Evolutionary conservation across 2,888 invertebrate species (phyloP).

Genomic region (Spilosoma lubricipeda): DNA sequence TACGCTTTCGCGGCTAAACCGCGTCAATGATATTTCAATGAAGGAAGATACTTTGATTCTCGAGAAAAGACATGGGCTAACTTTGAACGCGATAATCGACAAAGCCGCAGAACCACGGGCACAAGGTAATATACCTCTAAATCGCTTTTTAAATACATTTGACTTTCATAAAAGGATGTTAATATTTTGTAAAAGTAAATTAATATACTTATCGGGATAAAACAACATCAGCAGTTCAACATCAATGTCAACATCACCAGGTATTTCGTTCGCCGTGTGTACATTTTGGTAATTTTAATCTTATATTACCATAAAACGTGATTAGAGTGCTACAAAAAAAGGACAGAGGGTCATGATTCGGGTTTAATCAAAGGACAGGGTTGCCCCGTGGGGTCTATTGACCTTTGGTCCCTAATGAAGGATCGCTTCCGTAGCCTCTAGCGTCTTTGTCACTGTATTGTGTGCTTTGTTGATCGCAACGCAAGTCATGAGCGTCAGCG

Average conservation of each 20-base stretch:
- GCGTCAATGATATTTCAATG: too few species aligned
- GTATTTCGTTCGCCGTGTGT: conserved; percentile 4
- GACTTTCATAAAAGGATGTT: too few species aligned
- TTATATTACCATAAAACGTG: conserved; percentile 59
- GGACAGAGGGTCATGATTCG: conserved; percentile 58
- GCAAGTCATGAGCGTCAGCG: background rate
- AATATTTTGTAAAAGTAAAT: background rate
- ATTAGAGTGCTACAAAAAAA: conserved; percentile 65
- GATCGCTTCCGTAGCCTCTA: conserved; percentile 67
- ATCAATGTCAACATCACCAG: background rate
- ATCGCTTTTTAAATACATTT: too few species aligned
- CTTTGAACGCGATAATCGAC: too few species aligned
- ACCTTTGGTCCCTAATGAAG: conserved; percentile 77
- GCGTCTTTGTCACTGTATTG: conserved; percentile 62
- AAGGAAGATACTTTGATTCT: too few species aligned
- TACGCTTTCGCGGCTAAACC: too few species aligned
- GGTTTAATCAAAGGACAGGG: conserved; percentile 64
- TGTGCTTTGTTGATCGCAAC: conserved; percentile 6
- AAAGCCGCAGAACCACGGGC: too few species aligned
- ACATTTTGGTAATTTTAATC: conserved; percentile 47
- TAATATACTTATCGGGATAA: too few species aligned
- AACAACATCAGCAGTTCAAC: too few species aligned
- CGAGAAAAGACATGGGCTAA: too few species aligned
- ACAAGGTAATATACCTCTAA: too few species aligned
- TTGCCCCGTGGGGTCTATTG: conserved; percentile 63